These are phyloP conservation scores for Tachina grossa DNA, from an alignment of 2,888 invertebrate genomes.

Conservation along the genomic window DNA sequence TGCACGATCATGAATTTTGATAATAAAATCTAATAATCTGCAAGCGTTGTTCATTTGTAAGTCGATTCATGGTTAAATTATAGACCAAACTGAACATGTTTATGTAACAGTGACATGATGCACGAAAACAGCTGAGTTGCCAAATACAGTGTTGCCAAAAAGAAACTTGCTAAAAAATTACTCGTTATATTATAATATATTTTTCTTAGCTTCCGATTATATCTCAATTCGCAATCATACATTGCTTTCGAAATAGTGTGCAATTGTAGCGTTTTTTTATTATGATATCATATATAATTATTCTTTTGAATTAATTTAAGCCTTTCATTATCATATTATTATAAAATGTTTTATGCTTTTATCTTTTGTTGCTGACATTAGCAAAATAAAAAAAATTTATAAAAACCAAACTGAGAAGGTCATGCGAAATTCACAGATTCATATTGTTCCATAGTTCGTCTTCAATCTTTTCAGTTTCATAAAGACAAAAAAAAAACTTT, in stretches of 20 bases:
- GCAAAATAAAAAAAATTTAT: background rate
- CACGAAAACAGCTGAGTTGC: too few species aligned
- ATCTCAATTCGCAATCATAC: conserved; percentile 5
- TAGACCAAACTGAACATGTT: too few species aligned
- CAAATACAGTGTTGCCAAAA: too few species aligned
- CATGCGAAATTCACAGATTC: conserved; percentile 66
- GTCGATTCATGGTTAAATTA: too few species aligned
- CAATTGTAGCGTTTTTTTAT: background rate
- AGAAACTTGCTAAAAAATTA: too few species aligned
- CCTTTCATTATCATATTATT: conserved; percentile 28
- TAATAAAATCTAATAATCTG: too few species aligned
- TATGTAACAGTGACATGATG: too few species aligned
- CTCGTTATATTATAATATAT: too few species aligned
- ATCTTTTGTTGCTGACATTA: conserved; percentile 10
- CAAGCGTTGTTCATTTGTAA: too few species aligned
- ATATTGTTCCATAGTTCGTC: conserved; percentile 36
- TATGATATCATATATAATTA: background rate
- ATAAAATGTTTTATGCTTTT: conserved; percentile 16
- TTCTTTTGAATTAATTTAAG: conserved; percentile 30
- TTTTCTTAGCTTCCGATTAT: conserved; percentile 3
- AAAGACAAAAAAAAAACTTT: conserved; percentile 24
- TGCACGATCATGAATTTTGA: too few species aligned
- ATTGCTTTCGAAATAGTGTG: conserved; percentile 12
- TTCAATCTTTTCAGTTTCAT: conserved; percentile 18
- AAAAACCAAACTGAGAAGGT: conserved; percentile 42